Evolutionary conservation across 92 coral and sea anemone species (phyloP).

Genomic region (Zoanthus sociatus): DNA sequence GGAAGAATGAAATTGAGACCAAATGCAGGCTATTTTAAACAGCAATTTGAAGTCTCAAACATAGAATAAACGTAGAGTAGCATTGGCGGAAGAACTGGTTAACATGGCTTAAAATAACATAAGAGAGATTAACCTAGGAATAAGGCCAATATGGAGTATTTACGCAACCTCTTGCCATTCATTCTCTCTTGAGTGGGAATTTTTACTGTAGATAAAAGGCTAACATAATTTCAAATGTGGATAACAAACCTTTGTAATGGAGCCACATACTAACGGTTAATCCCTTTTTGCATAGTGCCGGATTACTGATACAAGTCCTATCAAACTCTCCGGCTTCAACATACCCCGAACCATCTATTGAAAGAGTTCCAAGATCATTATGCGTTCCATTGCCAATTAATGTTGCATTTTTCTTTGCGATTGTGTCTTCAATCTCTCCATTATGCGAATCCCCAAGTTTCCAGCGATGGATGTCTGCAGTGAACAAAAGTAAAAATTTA

Average conservation of each 20-base stretch:
- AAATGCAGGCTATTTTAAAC: too few relatives aligned
- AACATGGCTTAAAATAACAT: too few relatives aligned
- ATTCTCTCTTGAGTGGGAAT: neutral
- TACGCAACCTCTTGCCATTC: too few relatives aligned
- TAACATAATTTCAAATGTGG: neutral
- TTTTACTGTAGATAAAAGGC: neutral
- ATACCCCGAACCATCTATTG: conserved; percentile 5
- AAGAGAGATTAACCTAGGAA: too few relatives aligned
- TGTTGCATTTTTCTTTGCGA: neutral
- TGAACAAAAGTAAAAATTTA: neutral
- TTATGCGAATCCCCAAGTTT: conserved; percentile 22
- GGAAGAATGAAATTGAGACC: too few relatives aligned
- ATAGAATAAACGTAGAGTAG: too few relatives aligned
- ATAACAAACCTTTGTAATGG: conserved; percentile 19
- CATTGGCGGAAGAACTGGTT: too few relatives aligned
- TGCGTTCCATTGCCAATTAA: conserved; percentile 4
- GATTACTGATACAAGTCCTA: conserved; percentile 17
- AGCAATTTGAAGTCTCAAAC: too few relatives aligned
- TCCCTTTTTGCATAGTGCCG: conserved; percentile 29
- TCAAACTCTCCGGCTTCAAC: neutral
- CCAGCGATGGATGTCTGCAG: conserved; percentile 27
- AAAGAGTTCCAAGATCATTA: conserved; percentile 20
- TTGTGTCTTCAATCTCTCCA: conserved; percentile 7
- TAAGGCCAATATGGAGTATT: too few relatives aligned
- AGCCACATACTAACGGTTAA: conserved; percentile 37